These are phyloP conservation scores for Mya arenaria DNA, from an alignment of 1,140 invertebrate species.

Conservation along the genomic window DNA sequence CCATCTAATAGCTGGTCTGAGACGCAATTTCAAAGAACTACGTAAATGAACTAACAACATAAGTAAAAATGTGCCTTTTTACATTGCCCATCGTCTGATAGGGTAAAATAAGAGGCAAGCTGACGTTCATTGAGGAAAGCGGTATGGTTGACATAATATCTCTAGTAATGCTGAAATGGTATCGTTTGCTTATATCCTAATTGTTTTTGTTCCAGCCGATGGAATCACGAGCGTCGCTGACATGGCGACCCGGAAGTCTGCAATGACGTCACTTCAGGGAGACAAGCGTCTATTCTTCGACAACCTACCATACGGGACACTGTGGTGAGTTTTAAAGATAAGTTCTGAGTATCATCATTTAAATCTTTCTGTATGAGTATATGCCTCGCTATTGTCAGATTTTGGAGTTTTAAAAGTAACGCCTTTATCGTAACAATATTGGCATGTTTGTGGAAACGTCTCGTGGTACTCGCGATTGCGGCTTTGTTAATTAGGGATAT, in stretches of 20 bases:
- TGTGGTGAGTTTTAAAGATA: conserved; percentile 11
- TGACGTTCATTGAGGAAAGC: background rate
- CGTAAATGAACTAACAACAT: background rate
- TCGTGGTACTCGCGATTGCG: no score
- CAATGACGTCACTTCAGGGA: conserved; percentile 1
- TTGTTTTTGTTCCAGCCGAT: conserved; percentile 4
- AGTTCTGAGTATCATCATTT: background rate
- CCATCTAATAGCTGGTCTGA: background rate
- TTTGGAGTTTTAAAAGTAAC: no score
- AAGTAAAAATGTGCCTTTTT: background rate
- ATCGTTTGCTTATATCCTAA: background rate
- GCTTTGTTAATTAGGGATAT: no score
- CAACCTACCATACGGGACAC: conserved; percentile 26
- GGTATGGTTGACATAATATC: background rate
- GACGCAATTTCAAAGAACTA: background rate
- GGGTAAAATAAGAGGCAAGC: background rate
- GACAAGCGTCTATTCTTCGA: conserved; percentile 34
- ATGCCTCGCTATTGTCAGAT: no score
- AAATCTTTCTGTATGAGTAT: background rate
- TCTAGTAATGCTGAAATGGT: background rate
- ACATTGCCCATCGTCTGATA: background rate
- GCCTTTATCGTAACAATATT: no score
- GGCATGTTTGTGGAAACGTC: no score
- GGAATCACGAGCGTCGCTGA: conserved; percentile 10
- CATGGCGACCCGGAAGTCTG: background rate